Conservation (phyloP, 2,113 vertebrate genomes). For the Cacatua alba region DNA sequence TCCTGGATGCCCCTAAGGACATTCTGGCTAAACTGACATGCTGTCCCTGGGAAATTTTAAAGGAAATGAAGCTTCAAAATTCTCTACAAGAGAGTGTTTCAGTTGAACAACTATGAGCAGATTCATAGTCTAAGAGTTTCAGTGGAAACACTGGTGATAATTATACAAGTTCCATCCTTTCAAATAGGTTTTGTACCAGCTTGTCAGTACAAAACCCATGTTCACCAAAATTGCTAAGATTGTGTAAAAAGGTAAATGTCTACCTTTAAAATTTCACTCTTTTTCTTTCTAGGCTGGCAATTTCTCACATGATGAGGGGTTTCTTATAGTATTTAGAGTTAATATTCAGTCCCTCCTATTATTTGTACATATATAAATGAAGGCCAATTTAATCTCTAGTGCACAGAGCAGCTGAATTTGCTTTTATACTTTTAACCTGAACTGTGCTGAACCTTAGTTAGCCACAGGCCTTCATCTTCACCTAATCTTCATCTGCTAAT, state of each 20-base stretch:
- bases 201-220: neutral
- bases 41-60: conserved; percentile 2
- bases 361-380: neutral
- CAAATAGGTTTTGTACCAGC: neutral
- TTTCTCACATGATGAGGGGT: neutral
- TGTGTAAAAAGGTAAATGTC: neutral
- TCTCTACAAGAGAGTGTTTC: neutral
- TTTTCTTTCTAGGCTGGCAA: neutral
- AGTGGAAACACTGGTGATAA: neutral
- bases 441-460: neutral
- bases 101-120: neutral
- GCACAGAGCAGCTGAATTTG: neutral
- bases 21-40: neutral
- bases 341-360: neutral
- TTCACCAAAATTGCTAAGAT: neutral
- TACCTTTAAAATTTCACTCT: neutral
- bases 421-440: neutral
- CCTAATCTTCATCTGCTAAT: neutral
- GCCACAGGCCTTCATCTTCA: neutral
- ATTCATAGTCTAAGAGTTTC: neutral
- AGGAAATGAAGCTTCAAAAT: conserved; percentile 6
- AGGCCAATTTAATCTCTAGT: neutral
- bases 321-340: neutral
- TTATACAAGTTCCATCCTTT: neutral
- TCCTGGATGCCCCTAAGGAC: neutral